phyloP scores from a whole-genome alignment of 2,888 invertebrate genomes.

The Acanthosepion esculentum region DNA sequence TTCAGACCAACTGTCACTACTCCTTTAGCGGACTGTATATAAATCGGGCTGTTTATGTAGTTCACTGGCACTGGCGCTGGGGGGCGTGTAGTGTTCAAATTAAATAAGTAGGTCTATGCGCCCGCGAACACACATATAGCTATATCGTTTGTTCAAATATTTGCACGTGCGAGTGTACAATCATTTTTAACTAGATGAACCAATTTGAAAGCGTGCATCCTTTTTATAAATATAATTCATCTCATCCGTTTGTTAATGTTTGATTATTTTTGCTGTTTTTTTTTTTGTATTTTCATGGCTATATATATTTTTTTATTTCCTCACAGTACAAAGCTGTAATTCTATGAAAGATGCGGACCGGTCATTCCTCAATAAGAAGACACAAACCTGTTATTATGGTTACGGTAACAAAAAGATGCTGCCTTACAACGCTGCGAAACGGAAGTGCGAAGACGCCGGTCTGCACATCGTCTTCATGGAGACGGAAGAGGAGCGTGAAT shows the following conservation, averaged over 20 bases:
- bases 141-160: too few relatives aligned
- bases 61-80: too few relatives aligned
- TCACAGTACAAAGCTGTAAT: not conserved
- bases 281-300: not conserved
- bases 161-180: too few relatives aligned
- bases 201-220: too few relatives aligned
- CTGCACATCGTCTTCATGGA: slow-evolving; percentile 35
- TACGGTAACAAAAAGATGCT: not conserved
- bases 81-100: too few relatives aligned
- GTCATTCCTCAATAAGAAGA: slow-evolving; percentile 23
- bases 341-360: not conserved
- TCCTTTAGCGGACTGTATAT: too few relatives aligned
- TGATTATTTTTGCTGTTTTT: not conserved
- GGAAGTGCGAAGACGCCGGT: slow-evolving; percentile 38
- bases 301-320: not conserved
- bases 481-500: not conserved
- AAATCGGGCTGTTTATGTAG: too few relatives aligned
- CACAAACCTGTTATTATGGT: slow-evolving; percentile 41
- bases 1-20: too few relatives aligned
- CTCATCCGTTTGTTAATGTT: not conserved
- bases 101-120: too few relatives aligned
- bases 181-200: too few relatives aligned
- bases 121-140: too few relatives aligned
- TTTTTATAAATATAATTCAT: not conserved
- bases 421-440: slow-evolving; percentile 24